These are phyloP conservation scores for Entomyzon cyanotis DNA, from an alignment of 2,113 vertebrate genomes.

Conservation along the genomic window DNA sequence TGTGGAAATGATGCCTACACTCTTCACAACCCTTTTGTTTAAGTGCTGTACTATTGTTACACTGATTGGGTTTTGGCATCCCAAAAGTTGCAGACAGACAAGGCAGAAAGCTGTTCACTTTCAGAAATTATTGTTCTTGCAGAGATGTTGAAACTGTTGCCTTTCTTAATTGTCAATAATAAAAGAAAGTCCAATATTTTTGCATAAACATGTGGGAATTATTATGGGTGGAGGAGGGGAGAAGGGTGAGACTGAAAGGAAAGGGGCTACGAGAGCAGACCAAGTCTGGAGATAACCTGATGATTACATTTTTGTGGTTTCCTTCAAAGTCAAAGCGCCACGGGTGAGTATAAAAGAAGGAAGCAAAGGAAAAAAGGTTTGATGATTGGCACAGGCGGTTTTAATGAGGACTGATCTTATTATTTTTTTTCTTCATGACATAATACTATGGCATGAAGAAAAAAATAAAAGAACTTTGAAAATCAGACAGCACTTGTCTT, in stretches of 20 bases:
- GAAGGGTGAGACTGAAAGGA: background rate
- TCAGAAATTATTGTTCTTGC: background rate
- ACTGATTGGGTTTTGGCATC: background rate
- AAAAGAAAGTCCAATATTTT: slow-evolving; percentile 18
- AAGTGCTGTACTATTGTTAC: background rate
- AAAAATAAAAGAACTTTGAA: background rate
- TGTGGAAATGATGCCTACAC: background rate
- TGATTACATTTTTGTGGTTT: slow-evolving; percentile 86
- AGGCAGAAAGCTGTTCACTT: background rate
- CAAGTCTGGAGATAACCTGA: slow-evolving; percentile 78
- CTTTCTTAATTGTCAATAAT: slow-evolving; percentile 24
- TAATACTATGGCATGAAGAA: background rate
- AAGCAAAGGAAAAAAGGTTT: slow-evolving; percentile 39
- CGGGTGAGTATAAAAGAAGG: slow-evolving; percentile 48
- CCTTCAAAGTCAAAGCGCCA: slow-evolving; percentile 79
- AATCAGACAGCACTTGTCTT: slow-evolving; percentile 24
- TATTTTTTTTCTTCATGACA: too few relatives aligned
- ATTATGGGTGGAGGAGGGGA: slow-evolving; percentile 62
- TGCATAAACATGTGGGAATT: slow-evolving; percentile 75
- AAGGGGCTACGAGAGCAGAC: slow-evolving; percentile 57
- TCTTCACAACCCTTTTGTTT: background rate
- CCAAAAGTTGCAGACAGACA: background rate
- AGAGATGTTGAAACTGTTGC: background rate
- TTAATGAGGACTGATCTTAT: slow-evolving; percentile 25
- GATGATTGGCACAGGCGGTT: slow-evolving; percentile 40